phyloP scores from a whole-genome alignment of 2,113 vertebrate genomes.

The Neomonachus schauinslandi region DNA sequence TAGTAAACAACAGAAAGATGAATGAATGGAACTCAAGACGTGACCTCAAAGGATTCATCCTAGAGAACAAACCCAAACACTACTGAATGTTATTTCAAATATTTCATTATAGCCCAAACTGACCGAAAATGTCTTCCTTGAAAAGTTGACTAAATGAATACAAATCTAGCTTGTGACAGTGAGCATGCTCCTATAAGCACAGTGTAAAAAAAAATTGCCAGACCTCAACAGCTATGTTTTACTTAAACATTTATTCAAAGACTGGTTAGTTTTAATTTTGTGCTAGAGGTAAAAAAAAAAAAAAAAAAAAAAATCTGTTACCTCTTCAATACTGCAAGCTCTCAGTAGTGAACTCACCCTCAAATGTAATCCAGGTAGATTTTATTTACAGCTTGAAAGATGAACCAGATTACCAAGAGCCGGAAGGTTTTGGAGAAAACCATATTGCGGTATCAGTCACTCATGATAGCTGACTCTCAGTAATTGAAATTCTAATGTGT shows the following conservation, averaged over 20 bases:
- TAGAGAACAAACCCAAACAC: neutral
- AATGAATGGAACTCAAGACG: neutral
- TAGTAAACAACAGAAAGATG: neutral
- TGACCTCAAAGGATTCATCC: neutral
- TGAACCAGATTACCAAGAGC: neutral
- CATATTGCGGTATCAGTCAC: neutral
- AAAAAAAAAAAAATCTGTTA: neutral
- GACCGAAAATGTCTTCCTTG: conserved; percentile 37
- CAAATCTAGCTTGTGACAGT: neutral
- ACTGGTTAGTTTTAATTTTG: conserved; percentile 19
- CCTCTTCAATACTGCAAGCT: neutral
- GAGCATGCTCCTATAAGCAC: neutral
- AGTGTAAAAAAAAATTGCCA: neutral
- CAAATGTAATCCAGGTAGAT: neutral
- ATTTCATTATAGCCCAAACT: neutral
- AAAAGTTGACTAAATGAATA: neutral
- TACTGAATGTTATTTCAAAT: neutral
- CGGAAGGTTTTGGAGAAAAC: neutral
- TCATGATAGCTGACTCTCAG: neutral
- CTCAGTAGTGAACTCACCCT: neutral
- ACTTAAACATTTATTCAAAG: neutral
- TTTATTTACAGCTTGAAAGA: neutral
- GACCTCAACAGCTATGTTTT: neutral
- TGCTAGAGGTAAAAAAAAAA: neutral
- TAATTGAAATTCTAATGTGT: neutral